A percentile compares a stretch with the other conserved stretches of the same genome.
These are phyloP conservation scores for Squalus acanthias DNA, from an alignment of 2,797 vertebrate species.

Conservation along the genomic window DNA sequence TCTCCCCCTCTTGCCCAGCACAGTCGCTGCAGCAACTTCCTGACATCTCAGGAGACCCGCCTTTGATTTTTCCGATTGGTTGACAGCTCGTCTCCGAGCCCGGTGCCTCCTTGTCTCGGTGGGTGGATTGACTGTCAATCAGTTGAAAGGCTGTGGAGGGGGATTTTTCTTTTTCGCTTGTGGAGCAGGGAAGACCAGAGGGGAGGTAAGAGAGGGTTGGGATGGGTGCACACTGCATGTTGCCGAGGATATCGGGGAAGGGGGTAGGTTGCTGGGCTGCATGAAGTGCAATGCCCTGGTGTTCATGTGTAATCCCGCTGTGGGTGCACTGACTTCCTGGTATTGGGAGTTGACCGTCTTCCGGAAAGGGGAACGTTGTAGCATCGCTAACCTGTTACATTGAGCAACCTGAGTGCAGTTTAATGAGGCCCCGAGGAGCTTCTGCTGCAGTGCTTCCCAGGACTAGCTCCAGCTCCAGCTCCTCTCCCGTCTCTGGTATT, in stretches of 20 bases:
- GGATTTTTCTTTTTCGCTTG: neutral
- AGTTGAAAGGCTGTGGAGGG: neutral
- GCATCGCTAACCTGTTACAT: neutral
- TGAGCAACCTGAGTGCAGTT: neutral
- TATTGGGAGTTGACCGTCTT: neutral
- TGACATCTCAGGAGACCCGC: neutral
- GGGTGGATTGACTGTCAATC: neutral
- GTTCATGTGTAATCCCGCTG: neutral
- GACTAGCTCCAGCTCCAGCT: neutral
- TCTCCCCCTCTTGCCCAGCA: neutral
- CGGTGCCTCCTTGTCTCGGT: neutral
- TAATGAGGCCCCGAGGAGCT: neutral
- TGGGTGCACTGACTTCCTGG: neutral
- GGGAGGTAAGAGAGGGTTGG: neutral
- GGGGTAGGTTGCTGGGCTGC: neutral
- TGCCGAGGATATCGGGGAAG: neutral
- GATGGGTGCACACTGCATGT: neutral
- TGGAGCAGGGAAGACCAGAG: neutral
- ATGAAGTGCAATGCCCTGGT: neutral
- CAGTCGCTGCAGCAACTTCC: neutral
- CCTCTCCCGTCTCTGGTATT: neutral
- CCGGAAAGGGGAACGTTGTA: neutral
- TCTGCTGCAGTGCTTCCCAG: neutral
- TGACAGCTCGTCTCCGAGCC: no score
- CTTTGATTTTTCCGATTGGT: neutral